phyloP scores from a whole-genome alignment of 2,888 invertebrate species.

The Dasysyrphus tricinctus region DNA sequence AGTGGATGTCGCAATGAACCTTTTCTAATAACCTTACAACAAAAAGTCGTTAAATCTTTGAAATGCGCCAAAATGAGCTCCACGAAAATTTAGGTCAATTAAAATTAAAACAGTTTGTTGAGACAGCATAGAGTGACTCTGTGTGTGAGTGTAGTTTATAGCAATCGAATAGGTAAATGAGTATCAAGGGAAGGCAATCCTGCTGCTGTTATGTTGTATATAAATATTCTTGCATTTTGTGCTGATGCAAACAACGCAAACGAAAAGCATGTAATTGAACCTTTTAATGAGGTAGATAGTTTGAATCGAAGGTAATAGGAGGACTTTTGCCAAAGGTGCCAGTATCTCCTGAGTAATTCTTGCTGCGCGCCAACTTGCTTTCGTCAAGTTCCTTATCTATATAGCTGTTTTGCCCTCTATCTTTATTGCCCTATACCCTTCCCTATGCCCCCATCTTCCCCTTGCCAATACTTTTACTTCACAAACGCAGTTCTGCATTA shows the following conservation, averaged over 20 bases:
- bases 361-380: conserved; percentile 51
- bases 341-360: conserved; percentile 32
- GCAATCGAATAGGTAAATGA: conserved; percentile 6
- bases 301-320: conserved; percentile 27
- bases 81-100: conserved; percentile 62
- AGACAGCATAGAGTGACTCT: conserved; percentile 18
- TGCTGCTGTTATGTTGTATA: not conserved
- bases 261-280: conserved; percentile 54
- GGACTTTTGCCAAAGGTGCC: conserved; percentile 10
- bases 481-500: conserved; percentile 65
- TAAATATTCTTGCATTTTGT: not conserved
- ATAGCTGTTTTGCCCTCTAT: conserved; percentile 23
- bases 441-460: not conserved
- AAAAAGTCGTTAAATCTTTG: conserved; percentile 67
- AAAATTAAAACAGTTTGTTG: conserved; percentile 53
- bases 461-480: conserved; percentile 3
- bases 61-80: conserved; percentile 39
- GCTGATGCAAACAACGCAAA: conserved; percentile 15
- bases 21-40: conserved; percentile 40
- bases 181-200: conserved; percentile 41
- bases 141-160: not conserved
- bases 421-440: not conserved
- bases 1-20: conserved; percentile 46
- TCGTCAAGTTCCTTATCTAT: conserved; percentile 68
- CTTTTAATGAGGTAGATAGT: conserved; percentile 64